Evolutionary conservation across 2,797 vertebrate genomes (phyloP), one percentile per base, ranked within the genome.

Genomic region (Eulemur mongoz): DNA sequence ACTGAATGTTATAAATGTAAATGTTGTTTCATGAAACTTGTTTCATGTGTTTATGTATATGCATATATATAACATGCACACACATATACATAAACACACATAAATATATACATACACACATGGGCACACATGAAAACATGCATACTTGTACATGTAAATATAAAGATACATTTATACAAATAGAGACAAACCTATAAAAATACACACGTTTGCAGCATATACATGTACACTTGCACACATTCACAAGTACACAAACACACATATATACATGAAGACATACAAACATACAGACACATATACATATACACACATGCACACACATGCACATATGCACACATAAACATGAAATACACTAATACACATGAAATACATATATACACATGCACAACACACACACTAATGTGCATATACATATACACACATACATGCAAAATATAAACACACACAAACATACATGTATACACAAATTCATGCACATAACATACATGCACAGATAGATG

Each of bases 11-110:
- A 18, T 72, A 87, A 83, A 57, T 65, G 15, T 73, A 67, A 96
- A 93, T 81, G 82, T 17, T 89, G 67, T 85, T 92, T 92, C 32
- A 85, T 75, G 30, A 83, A 86, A 91, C 4, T 43, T 15, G 30
- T 85, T 69, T 82, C 25, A 83, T 38, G 20, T 87, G 14, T 85
- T 97, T 87, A 32, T 87, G 11, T 93, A 8, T 85, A 11, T 89
- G 3, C 27, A 22, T 67, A 12, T 79, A 43, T 63, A 32, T 40
- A 14, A 61, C 7, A 32, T n/a, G 32, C 30, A 78, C 12, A n/a
- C 4, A 38, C 32, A 17, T 5, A 63, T 1, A 59, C 40, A 59
- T 50, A 18, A 17, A 65, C 63, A 65, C 61, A 63, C 32, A 59
- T 59, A 59, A 25, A 59, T 48, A 27, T 32, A 70, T 4, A n/a